Conservation (phyloP, 1,140 invertebrate species). For the Formica exsecta region DNA sequence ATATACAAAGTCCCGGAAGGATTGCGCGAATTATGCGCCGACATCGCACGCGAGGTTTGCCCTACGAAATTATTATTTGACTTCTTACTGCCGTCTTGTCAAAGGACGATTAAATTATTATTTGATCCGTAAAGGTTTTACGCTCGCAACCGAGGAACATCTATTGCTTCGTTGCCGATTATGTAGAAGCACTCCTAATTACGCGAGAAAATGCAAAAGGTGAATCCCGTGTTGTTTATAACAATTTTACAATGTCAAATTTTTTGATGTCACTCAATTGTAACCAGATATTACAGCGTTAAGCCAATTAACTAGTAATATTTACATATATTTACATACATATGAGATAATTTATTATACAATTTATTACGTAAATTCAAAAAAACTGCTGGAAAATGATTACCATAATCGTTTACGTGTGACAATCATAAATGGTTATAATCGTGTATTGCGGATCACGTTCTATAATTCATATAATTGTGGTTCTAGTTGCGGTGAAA, state of each 20-base stretch:
- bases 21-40: conserved; percentile 89
- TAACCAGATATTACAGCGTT: not conserved
- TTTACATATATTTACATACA: not conserved
- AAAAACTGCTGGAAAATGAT: conserved; percentile 12
- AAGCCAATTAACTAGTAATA: conserved; percentile 25
- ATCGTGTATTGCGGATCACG: not conserved
- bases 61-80: conserved; percentile 49
- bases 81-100: conserved; percentile 36
- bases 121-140: conserved; percentile 84
- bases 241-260: not conserved
- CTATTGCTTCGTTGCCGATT: conserved; percentile 90
- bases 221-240: conserved; percentile 56
- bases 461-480: conserved; percentile 45
- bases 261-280: not conserved
- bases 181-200: conserved; percentile 89
- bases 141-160: conserved; percentile 88
- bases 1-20: conserved; percentile 87
- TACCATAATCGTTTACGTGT: not conserved
- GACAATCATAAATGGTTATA: not conserved
- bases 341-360: not conserved
- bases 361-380: conserved; percentile 36
- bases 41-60: conserved; percentile 90
- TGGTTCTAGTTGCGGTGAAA: conserved; percentile 83
- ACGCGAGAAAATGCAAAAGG: conserved; percentile 89
- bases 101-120: conserved; percentile 64